Evolutionary conservation across 2,797 vertebrate genomes (phyloP).

Genomic region (Lemur catta): DNA sequence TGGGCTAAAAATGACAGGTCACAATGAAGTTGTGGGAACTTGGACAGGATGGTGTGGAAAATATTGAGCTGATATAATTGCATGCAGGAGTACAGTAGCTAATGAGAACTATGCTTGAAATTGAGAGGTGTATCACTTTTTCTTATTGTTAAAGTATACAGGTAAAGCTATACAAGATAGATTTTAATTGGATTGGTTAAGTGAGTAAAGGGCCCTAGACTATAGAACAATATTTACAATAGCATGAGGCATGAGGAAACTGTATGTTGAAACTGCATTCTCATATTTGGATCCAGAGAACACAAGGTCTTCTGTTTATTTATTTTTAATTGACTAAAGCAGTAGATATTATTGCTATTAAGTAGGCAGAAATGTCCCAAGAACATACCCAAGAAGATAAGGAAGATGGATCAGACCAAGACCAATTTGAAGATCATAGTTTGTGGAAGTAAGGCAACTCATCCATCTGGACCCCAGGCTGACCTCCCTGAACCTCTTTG

Average conservation of each 20-base stretch:
- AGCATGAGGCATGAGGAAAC: background rate
- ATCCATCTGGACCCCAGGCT: background rate
- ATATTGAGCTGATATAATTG: conserved; percentile 13
- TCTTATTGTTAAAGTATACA: background rate
- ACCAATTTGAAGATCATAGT: background rate
- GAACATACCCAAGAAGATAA: background rate
- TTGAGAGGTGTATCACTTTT: background rate
- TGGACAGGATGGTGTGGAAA: background rate
- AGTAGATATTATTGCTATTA: background rate
- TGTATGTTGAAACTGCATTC: background rate
- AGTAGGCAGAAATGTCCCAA: conserved; percentile 27
- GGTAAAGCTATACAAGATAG: background rate
- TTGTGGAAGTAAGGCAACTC: background rate
- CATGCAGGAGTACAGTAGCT: background rate
- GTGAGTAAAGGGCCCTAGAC: background rate
- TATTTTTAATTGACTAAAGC: conserved; percentile 11
- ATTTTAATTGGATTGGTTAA: background rate
- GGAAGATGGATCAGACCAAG: background rate
- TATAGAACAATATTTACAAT: conserved; percentile 4
- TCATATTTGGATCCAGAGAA: background rate
- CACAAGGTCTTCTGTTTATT: background rate
- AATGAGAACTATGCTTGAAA: conserved; percentile 25
- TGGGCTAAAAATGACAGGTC: conserved; percentile 16
- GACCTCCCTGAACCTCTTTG: background rate
- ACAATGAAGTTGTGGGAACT: background rate